Percentiles rank a stretch among this genome's conserved stretches.
Conservation (phyloP, 1,140 invertebrate genomes). For the Macrotrachela quadricornifera region DNA sequence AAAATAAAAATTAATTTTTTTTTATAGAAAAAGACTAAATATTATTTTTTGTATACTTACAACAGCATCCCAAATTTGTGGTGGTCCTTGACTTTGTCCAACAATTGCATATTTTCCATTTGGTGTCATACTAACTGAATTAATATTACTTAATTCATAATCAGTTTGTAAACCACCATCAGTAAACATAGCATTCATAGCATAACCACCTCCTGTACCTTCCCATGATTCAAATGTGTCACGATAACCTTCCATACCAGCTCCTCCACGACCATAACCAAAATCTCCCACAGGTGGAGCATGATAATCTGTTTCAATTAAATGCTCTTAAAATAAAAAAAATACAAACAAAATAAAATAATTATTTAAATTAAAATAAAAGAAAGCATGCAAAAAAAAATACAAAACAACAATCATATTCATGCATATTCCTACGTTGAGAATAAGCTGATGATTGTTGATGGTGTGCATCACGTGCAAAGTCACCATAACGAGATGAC, state of each 20-base stretch:
- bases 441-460: neutral
- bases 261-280: neutral
- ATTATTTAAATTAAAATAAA: neutral
- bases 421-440: neutral
- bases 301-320: neutral
- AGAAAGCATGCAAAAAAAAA: neutral
- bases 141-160: constrained; percentile 6
- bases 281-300: neutral
- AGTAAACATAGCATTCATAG: neutral
- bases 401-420: neutral
- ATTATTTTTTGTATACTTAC: neutral
- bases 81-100: constrained; percentile 1
- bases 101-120: constrained; percentile 9
- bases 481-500: too few species aligned
- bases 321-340: neutral
- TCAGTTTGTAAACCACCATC: neutral
- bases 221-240: neutral
- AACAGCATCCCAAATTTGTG: constrained; percentile 9
- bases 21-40: neutral
- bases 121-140: constrained; percentile 1
- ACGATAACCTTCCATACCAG: too few species aligned
- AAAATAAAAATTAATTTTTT: neutral
- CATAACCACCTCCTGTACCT: neutral
- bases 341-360: neutral
- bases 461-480: too few species aligned